Evolutionary conservation across 2,888 invertebrate species (phyloP).

Genomic region (Darwinula stevensoni): DNA sequence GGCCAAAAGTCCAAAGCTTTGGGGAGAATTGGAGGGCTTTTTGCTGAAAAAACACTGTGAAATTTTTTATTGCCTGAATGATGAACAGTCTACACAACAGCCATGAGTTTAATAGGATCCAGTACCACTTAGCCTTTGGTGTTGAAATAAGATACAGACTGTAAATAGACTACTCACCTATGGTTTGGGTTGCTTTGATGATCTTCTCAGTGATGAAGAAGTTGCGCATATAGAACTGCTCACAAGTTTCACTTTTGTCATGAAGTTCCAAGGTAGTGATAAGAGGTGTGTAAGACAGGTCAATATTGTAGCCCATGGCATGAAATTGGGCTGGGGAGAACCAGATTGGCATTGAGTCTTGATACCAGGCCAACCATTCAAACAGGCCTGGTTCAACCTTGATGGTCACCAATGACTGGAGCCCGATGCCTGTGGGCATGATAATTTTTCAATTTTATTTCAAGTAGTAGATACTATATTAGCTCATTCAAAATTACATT

Average conservation of each 20-base stretch:
- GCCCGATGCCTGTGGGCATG: conserved; percentile 25
- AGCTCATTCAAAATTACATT: too few relatives aligned
- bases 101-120: too few relatives aligned
- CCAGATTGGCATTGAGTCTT: conserved; percentile 42
- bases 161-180: conserved; percentile 14
- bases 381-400: conserved; percentile 68
- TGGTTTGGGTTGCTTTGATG: conserved; percentile 22
- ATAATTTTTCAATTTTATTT: too few relatives aligned
- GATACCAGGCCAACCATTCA: conserved; percentile 78
- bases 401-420: conserved; percentile 28
- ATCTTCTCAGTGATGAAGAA: conserved; percentile 26
- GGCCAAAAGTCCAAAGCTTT: too few relatives aligned
- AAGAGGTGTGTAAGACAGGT: conserved; percentile 32
- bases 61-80: too few relatives aligned
- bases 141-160: too few relatives aligned
- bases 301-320: conserved; percentile 42
- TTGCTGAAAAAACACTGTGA: too few relatives aligned
- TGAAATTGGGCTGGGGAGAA: conserved; percentile 38
- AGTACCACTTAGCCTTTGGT: too few relatives aligned
- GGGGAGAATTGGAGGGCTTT: too few relatives aligned
- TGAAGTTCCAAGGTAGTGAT: conserved; percentile 23
- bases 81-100: too few relatives aligned
- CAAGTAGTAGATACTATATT: too few relatives aligned
- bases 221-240: conserved; percentile 32
- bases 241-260: conserved; percentile 27